Evolutionary conservation across 2,113 vertebrate genomes (phyloP), one percentile per base, ranked within the genome.

Genomic region (Muntiacus reevesi): DNA sequence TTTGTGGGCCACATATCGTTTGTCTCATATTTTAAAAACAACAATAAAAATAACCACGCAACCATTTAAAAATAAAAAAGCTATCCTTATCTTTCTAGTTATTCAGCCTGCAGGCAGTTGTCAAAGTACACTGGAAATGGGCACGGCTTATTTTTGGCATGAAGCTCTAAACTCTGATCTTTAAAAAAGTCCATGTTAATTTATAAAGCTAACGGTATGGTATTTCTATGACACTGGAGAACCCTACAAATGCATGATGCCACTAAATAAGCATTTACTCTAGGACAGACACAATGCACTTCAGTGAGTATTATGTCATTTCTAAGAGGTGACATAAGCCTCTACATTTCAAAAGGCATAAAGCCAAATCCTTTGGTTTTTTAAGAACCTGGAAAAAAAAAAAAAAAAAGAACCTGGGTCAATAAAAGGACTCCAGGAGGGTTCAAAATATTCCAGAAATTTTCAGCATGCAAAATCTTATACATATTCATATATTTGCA

Each of bases 11-110:
- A 87, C 7, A 83, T 28, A 79, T 12, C 43, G 21, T 87, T 76
- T 91, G 25, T 21, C 1, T 5, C 21, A 57, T 83, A 55, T 36
- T n/a, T 83, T 83, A 83, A 82, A 25, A 54, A 83, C 81, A 83
- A 82, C 19, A 82, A 54, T 13, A 36, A 83, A 83, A 55, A 55
- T 54, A 55, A 36, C 21, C 52, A 57, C 2, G 40, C 45, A 89
- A 85, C n/a, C 43, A 81, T 93, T 78, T 90, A 54, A 97, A 89
- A 96, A 87, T 76, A 60, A 67, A 92, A 98, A 98, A 94, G 74
- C 9, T 76, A 89, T 54, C 86, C 33, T 64, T 78, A 60, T 95
- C 64, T 87, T 4, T 1, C 60, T 82, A 89, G 76, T 45, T 52
- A 50, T 64, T 14, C 78, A 91, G 54, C n/a, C 40, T 89, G 57